Base-by-base conservation (phyloP, 1,140 invertebrate species). In the Platyura marginata region DNA sequence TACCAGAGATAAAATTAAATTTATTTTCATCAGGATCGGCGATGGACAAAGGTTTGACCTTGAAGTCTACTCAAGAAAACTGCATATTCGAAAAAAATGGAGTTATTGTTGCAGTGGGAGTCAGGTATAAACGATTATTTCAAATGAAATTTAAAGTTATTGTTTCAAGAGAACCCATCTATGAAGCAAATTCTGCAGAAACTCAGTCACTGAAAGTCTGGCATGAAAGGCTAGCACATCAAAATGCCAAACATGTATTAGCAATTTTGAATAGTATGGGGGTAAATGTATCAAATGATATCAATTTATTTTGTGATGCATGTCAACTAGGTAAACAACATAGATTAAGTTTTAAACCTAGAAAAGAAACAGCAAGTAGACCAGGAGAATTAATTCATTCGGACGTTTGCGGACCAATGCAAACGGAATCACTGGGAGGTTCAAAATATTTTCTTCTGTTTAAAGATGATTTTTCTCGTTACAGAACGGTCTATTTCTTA, bases 381-480 rank as follows among this genome's bases (percentile, higher is more conserved):
- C 15, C 38, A 19, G 44, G 48, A 19, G 49, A 55, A 36, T 19
- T 54, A 21, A 44, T 58, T 18, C 55, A 56, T 41, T 35, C 44
- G 3, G 55, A 61, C 42, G 34, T 59, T 2, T 52, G 51, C 45
- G 56, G 55, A 40, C 49, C 51, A 16, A 53, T 57, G 48, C 42
- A 46, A 34, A 45, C 35, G n/a, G n/a, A 21, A 41, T 54, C 52
- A 15, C n/a, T 50, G 42, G 48, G 47, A 22, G 51, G 45, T n/a
- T 37, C 45, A 19, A 42, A 44, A 19, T 59, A 61, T 44, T 58
- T 59, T 44, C 47, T 55, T n/a, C 51, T 51, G 18, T 49, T 50
- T 38, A 20, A 48, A 18, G 15, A 44, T 19, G 32, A 39, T 39
- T 39, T n/a, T 36, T 39, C 34, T 8, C 10, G 16, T 36, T 36